Conservation (phyloP, 2,797 vertebrate species). For the Muscicapa comitata region DNA sequence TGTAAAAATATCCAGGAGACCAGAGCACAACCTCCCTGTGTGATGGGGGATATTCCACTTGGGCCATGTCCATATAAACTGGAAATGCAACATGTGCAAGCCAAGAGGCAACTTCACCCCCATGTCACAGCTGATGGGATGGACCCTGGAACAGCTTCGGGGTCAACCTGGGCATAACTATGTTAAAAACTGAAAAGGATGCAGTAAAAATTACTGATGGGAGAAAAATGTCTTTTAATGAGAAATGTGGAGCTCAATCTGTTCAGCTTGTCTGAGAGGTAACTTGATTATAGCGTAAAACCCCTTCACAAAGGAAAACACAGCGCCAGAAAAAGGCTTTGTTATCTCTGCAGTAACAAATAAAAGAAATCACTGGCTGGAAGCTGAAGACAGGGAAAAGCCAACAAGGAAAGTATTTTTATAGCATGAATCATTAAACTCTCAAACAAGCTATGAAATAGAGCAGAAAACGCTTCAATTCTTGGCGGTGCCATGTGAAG, state of each 20-base stretch:
- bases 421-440: conserved; percentile 12
- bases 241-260: not conserved
- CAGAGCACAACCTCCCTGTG: not conserved
- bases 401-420: conserved; percentile 16
- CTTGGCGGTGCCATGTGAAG: not conserved
- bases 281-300: conserved; percentile 7
- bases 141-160: not conserved
- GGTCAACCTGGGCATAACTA: not conserved
- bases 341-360: not conserved
- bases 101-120: not conserved
- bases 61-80: accelerated
- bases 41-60: not conserved
- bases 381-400: conserved; percentile 22
- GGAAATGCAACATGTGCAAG: accelerated
- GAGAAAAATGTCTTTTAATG: not conserved
- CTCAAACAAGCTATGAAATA: not conserved
- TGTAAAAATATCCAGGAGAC: not conserved
- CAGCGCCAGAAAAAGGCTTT: not conserved
- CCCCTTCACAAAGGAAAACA: not conserved
- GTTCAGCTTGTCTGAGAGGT: not conserved
- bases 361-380: conserved; percentile 1
- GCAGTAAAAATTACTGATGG: not conserved
- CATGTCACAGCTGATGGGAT: accelerated
- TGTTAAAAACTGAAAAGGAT: not conserved
- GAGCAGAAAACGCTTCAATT: not conserved